These are phyloP conservation scores for Meiosimyza decipiens DNA, from an alignment of 2,888 invertebrate species.

Conservation along the genomic window DNA sequence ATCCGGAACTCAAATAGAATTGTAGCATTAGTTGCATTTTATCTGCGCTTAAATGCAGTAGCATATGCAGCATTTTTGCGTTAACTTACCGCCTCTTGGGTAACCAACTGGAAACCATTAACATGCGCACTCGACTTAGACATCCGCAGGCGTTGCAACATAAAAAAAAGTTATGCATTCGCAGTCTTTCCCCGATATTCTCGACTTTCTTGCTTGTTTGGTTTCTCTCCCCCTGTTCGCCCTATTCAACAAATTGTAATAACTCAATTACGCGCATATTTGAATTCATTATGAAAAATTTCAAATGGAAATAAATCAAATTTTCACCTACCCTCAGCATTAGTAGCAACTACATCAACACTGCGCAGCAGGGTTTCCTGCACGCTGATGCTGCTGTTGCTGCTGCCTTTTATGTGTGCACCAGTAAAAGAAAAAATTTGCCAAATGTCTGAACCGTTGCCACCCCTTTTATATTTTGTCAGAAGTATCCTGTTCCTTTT, in stretches of 20 bases:
- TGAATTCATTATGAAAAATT: conserved; percentile 57
- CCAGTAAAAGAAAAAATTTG: conserved; percentile 17
- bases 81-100: conserved; percentile 6
- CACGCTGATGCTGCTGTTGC: not conserved
- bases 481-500: not conserved
- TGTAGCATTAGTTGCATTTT: too few species aligned
- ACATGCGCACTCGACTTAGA: not conserved
- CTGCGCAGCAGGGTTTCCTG: conserved; percentile 17
- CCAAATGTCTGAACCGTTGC: conserved; percentile 11
- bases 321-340: conserved; percentile 18
- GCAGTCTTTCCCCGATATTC: not conserved
- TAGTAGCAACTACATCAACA: not conserved
- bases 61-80: too few species aligned
- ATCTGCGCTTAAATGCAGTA: too few species aligned
- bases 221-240: not conserved
- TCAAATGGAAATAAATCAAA: conserved; percentile 35
- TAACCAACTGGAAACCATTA: conserved; percentile 28
- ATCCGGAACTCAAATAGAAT: too few species aligned
- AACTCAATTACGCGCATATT: conserved; percentile 64
- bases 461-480: not conserved
- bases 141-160: too few species aligned
- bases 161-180: not conserved
- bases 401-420: not conserved
- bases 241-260: conserved; percentile 56
- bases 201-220: too few species aligned